phyloP scores from a whole-genome alignment of 2,888 invertebrate genomes.

The Toxonevra muliebris region DNA sequence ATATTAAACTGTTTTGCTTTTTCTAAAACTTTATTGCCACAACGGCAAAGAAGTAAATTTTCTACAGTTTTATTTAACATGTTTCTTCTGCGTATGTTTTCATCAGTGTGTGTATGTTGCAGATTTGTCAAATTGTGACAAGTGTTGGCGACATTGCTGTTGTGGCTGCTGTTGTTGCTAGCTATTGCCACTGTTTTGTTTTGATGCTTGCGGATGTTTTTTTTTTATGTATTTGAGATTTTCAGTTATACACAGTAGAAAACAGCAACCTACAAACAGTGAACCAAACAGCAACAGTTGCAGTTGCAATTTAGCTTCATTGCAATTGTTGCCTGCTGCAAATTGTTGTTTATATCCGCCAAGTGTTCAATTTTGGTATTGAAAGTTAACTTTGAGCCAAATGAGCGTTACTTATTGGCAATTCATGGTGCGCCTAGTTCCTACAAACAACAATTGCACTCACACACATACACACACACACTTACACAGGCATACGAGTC shows the following conservation, averaged over 20 bases:
- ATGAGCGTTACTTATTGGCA: slow-evolving; percentile 3
- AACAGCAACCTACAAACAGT: neutral
- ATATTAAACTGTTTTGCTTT: neutral
- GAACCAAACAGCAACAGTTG: neutral
- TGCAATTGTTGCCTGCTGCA: neutral
- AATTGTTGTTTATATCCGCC: slow-evolving; percentile 24
- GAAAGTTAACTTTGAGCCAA: neutral
- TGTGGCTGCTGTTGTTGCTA: neutral
- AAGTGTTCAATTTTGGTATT: neutral
- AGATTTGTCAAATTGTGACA: slow-evolving; percentile 45
- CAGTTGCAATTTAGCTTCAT: slow-evolving; percentile 8
- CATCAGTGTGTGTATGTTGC: neutral
- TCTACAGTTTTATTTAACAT: neutral
- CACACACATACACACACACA: no score
- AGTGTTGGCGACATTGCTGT: slow-evolving; percentile 38
- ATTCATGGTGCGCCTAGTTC: slow-evolving; percentile 2
- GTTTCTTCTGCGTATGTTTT: neutral
- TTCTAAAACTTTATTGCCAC: no score
- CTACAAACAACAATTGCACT: no score
- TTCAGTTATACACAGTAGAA: neutral
- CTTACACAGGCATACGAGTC: no score
- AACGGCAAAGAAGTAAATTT: no score
- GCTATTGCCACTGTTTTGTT: slow-evolving; percentile 1
- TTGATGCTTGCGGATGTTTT: neutral
- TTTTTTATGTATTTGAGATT: neutral